Base-by-base conservation (phyloP, 2,797 vertebrate species). In the Diceros bicornis region DNA sequence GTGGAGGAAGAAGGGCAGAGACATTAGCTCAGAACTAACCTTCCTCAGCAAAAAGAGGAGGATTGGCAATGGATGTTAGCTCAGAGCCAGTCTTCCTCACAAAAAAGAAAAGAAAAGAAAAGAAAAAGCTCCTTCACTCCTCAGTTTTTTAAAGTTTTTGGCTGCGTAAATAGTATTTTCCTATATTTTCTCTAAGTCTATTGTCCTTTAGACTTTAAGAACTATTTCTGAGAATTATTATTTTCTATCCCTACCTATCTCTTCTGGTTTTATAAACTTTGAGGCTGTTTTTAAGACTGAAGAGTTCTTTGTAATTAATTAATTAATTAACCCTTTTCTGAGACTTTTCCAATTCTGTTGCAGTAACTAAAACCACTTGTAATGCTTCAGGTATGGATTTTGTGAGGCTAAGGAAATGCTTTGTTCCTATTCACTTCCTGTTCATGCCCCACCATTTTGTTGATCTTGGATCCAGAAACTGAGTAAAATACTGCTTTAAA, bases 261-360 rank as follows among this genome's bases (percentile, higher is more conserved):
- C 23, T 93, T 79, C 52, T 86, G 37, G 61, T 91, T 82, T 84
- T 87, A 94, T 93, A 88, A 96, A 92, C 59, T 89, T 95, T 59
- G 3, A 96, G 34, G 5, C 71, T 96, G 32, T 64, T 91, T 93
- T 95, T 88, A 96, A 95, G n/a, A 87, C 62, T 57, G 29, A 59
- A 91, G 25, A 88, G 18, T 74, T 44, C 68, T 64, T 94, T 91
- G 44, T 55, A 72, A 66, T 66, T 52, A 34, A 72, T 37, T 86
- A 71, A 71, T 79, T 55, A 71, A 47, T 50, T 88, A n/a, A 64
- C 23, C 3, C 82, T 93, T 90, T 91, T 41, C 44, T 96, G n/a
- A 68, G 84, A 52, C 52, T 94, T 96, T 96, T 32, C 47, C 18
- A 77, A 1, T 84, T 94, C 57, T 81, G 50, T 95, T 77, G 7